Evolutionary conservation across 2,113 vertebrate species (phyloP).

Genomic region (Chinchilla lanigera): DNA sequence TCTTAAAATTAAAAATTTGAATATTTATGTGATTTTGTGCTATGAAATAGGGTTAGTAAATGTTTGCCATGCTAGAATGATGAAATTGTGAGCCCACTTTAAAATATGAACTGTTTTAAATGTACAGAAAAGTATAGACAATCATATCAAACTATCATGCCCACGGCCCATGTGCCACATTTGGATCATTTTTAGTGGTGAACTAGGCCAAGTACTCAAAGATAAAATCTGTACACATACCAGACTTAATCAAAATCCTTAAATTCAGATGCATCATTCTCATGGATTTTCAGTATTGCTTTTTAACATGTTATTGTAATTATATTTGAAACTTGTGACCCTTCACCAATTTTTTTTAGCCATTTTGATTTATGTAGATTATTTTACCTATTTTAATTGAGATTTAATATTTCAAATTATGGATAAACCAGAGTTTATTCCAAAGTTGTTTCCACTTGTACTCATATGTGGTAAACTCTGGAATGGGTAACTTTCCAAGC

Average conservation of each 20-base stretch:
- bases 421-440: neutral
- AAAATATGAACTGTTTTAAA: constrained; percentile 28
- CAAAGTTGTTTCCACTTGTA: neutral
- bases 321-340: neutral
- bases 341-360: constrained; percentile 35
- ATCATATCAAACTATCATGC: neutral
- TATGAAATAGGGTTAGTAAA: neutral
- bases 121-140: neutral
- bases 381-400: constrained; percentile 26
- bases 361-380: neutral
- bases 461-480: neutral
- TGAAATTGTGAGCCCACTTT: neutral
- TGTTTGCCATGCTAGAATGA: constrained; percentile 43
- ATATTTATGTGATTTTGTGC: constrained; percentile 38
- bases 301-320: neutral
- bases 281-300: neutral
- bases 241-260: neutral
- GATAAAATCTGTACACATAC: neutral
- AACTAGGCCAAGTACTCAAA: neutral
- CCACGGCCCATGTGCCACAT: neutral
- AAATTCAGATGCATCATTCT: neutral
- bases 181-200: constrained; percentile 37
- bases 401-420: constrained; percentile 18
- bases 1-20: neutral
- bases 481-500: neutral